Percentiles rank a stretch among this genome's conserved stretches.
phyloP scores from a whole-genome alignment of 2,113 vertebrate genomes.

The Theropithecus gelada region DNA sequence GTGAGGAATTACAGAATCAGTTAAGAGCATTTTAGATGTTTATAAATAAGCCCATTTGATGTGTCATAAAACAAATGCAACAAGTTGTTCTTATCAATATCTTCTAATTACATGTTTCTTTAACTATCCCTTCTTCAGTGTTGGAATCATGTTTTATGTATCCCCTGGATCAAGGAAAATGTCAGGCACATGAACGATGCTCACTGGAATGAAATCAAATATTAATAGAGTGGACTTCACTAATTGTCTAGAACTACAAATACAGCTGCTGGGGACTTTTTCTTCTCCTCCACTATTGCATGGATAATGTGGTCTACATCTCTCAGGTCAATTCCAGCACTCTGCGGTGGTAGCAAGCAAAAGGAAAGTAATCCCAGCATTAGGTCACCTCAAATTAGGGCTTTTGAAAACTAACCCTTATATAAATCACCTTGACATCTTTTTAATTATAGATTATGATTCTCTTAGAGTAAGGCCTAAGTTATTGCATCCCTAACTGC shows the following conservation, averaged over 20 bases:
- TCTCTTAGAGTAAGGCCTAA: neutral
- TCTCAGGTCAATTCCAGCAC: neutral
- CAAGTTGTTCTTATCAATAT: neutral
- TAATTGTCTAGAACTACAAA: neutral
- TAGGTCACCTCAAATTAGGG: neutral
- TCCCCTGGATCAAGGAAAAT: neutral
- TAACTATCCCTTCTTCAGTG: neutral
- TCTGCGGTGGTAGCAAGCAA: neutral
- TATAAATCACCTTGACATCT: neutral
- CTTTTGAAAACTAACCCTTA: neutral
- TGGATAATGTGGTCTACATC: neutral
- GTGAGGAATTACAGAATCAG: neutral
- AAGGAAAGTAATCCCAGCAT: neutral
- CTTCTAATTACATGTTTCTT: neutral
- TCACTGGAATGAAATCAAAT: neutral
- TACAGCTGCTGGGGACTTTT: neutral
- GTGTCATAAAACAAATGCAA: constrained; percentile 24
- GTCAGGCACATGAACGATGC: neutral
- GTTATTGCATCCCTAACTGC: neutral
- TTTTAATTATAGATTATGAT: neutral
- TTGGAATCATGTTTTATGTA: neutral
- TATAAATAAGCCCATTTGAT: neutral
- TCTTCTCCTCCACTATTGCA: neutral
- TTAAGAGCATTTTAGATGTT: neutral
- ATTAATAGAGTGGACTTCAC: neutral